These are phyloP conservation scores for Orchestia grillus DNA, from an alignment of 1,140 invertebrate species.

Conservation along the genomic window DNA sequence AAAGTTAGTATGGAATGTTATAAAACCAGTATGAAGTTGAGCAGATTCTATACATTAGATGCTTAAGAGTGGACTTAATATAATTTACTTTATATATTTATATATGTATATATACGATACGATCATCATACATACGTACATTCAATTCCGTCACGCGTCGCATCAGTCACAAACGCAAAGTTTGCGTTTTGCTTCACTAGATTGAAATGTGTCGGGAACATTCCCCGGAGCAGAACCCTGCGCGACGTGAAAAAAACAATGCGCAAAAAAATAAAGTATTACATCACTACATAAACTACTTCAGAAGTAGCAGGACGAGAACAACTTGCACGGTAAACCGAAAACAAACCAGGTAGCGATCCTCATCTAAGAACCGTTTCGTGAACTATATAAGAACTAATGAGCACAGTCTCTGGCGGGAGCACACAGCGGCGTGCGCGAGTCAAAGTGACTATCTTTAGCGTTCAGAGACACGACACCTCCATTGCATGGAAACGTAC, in stretches of 20 bases:
- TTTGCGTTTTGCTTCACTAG: not conserved
- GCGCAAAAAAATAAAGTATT: not conserved
- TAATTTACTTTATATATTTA: constrained; percentile 5
- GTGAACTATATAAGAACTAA: not conserved
- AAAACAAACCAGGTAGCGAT: not conserved
- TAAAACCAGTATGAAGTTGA: constrained; percentile 56
- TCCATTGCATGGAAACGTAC: not conserved
- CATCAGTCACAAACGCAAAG: not conserved
- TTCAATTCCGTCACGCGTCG: not conserved
- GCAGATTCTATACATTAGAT: constrained; percentile 45
- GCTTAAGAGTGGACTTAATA: constrained; percentile 1
- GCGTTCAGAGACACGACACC: not conserved
- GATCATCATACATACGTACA: constrained; percentile 8
- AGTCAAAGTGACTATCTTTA: not conserved
- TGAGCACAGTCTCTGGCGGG: not conserved
- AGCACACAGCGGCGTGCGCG: not conserved
- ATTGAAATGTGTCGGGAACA: not conserved
- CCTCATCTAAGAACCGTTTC: not conserved
- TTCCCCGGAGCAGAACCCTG: not conserved
- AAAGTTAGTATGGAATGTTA: constrained; percentile 51
- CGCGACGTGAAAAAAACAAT: not conserved
- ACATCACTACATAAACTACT: not conserved
- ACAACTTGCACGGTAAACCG: not conserved
- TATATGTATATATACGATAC: constrained; percentile 10
- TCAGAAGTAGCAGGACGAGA: not conserved